Evolutionary conservation across 2,888 invertebrate genomes (phyloP).

Genomic region (Neoaliturus tenellus): DNA sequence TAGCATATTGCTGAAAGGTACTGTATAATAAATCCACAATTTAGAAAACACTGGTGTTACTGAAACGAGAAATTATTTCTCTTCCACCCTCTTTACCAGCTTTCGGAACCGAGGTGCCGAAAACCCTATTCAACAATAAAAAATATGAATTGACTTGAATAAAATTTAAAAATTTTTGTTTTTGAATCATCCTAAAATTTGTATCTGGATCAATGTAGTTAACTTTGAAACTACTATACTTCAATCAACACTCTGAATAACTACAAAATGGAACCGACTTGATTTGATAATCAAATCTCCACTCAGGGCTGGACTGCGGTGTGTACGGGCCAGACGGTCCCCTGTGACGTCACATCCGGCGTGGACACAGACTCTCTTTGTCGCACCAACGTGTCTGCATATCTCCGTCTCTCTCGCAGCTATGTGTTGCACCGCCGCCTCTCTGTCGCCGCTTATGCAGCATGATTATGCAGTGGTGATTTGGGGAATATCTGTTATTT

Average conservation of each 20-base stretch:
- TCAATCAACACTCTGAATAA: background rate
- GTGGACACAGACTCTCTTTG: slow-evolving; percentile 9
- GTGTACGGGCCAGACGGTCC: background rate
- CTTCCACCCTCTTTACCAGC: background rate
- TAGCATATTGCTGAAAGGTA: too few relatives aligned
- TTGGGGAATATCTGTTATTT: too few relatives aligned
- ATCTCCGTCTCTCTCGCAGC: background rate
- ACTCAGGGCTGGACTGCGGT: background rate
- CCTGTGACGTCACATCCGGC: background rate
- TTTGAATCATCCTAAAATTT: too few relatives aligned
- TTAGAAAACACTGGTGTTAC: background rate
- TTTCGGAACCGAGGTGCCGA: too few relatives aligned
- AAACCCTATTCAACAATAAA: too few relatives aligned
- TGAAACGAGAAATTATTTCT: background rate
- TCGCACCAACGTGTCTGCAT: background rate
- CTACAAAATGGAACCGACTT: too few relatives aligned
- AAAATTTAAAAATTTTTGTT: too few relatives aligned
- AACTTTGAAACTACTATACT: background rate
- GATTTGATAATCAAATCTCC: too few relatives aligned
- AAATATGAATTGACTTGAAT: too few relatives aligned
- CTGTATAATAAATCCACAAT: too few relatives aligned
- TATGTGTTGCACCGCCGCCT: background rate
- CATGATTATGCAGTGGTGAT: background rate
- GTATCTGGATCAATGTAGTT: background rate
- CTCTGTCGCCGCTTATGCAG: background rate